Conservation (phyloP, 2,888 invertebrate species). For the Hemaris fuciformis region DNA sequence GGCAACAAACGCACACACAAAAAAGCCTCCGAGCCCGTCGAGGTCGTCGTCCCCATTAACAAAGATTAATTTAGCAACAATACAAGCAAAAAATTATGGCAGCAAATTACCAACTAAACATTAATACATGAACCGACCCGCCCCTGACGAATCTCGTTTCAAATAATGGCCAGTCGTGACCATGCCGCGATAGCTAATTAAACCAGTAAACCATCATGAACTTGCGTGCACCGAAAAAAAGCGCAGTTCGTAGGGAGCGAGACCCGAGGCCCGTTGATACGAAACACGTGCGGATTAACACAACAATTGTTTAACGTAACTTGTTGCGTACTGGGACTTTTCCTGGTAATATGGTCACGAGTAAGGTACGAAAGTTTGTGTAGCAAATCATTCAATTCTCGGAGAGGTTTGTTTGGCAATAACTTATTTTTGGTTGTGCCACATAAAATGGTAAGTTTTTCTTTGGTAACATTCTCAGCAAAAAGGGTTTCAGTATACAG, state of each 20-base stretch:
- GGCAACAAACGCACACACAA: neutral
- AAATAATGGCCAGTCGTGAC: slow-evolving; percentile 52
- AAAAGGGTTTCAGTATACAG: too few species aligned
- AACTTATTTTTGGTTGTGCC: neutral
- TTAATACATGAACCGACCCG: slow-evolving; percentile 59
- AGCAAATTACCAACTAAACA: slow-evolving; percentile 63
- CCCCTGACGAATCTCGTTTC: slow-evolving; percentile 37
- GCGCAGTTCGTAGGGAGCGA: neutral
- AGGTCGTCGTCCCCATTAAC: slow-evolving; percentile 30
- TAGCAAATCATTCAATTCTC: neutral
- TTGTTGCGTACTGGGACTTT: neutral
- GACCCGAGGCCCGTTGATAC: neutral
- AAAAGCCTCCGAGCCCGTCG: slow-evolving; percentile 2
- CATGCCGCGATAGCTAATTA: slow-evolving; percentile 35
- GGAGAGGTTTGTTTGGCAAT: neutral
- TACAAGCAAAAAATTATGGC: slow-evolving; percentile 45
- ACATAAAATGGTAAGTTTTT: neutral
- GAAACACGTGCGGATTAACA: neutral
- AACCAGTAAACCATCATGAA: slow-evolving; percentile 29
- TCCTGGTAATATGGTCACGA: slow-evolving; percentile 1
- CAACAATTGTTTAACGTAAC: neutral
- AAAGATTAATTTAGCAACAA: slow-evolving; percentile 43
- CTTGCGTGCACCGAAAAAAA: slow-evolving; percentile 26
- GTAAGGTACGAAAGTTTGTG: neutral
- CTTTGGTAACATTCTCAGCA: neutral